Base-by-base conservation (phyloP, 2,797 vertebrate species). In the Otus scops region DNA sequence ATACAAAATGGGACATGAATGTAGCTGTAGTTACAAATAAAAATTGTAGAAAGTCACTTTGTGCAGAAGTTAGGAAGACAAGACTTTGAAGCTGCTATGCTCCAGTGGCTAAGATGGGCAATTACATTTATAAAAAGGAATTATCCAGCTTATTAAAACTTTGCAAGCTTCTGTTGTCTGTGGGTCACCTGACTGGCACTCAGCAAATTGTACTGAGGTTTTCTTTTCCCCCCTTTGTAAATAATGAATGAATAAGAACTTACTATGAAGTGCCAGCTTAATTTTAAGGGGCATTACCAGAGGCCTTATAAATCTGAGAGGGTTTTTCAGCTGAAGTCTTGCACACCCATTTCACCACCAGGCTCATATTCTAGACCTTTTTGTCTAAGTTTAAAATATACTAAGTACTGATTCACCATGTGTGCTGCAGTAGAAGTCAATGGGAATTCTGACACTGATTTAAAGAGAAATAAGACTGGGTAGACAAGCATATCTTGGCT, bases 141-240 rank as follows among this genome's bases (percentile, higher is more conserved):
- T 87, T 95, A 77, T 47, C 68, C 70, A 57, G 56, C 70, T 95
- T 94, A 91, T 89, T 92, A 92, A 92, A 96, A 84, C 85, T 93
- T 92, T 70, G 45, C 64, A 89, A 85, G 84, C 67, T 93, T 92
- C 92, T 92, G 36, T 93, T 92, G 88, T 70, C 84, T 93, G 74
- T 85, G 59, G 75, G 70, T 91, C 88, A 87, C 85, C 88, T 94
- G 89, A 48, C 63, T 64, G 45, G 51, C 85, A 87, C 74, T 91
- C 64, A 83, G 77, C 67, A 95, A 95, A 92, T n/a, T 79, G 67
- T 56, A 88, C 93, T 67, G 71, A 89, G 88, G 39, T 82, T 78
- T 79, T 77, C 84, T 85, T 94, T 82, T 94, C 88, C 45, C 15
- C 50, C 32, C 82, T 95, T 92, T 32, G 81, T 65, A 91, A 97